Percentiles rank a stretch among this genome's conserved stretches.
Conservation (phyloP, 2,888 invertebrate genomes). For the Tubulanus polymorphus region DNA sequence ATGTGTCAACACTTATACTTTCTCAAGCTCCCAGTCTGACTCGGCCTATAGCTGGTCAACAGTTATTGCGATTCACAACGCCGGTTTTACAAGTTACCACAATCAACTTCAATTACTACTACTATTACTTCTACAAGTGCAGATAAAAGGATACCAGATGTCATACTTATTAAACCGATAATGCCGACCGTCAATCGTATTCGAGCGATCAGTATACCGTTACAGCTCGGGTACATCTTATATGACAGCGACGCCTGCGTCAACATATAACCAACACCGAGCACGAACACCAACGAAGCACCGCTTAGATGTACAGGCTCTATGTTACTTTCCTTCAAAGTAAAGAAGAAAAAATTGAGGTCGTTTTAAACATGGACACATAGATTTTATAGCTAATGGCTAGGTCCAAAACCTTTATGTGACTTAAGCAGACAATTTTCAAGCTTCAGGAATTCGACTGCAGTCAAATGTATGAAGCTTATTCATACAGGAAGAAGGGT, state of each 20-base stretch:
- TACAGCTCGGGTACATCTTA: slow-evolving; percentile 58
- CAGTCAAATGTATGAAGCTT: too few relatives aligned
- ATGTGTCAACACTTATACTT: too few relatives aligned
- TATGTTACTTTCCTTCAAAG: slow-evolving; percentile 63
- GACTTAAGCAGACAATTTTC: too few relatives aligned
- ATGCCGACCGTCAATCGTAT: slow-evolving; percentile 28
- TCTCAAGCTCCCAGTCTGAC: too few relatives aligned
- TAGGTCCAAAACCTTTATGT: background rate
- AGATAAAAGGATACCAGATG: slow-evolving; percentile 10
- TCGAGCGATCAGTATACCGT: slow-evolving; percentile 31
- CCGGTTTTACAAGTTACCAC: too few relatives aligned
- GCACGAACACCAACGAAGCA: slow-evolving; percentile 70
- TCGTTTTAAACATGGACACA: background rate
- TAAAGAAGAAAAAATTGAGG: background rate
- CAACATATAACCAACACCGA: slow-evolving; percentile 76
- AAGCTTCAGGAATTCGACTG: too few relatives aligned
- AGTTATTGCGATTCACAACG: too few relatives aligned
- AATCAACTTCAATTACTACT: too few relatives aligned
- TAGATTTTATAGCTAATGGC: background rate
- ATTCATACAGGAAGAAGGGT: too few relatives aligned
- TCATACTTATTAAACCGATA: slow-evolving; percentile 23
- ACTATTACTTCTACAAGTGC: too few relatives aligned
- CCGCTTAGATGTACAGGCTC: slow-evolving; percentile 67
- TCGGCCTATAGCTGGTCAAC: too few relatives aligned
- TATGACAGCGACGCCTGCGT: slow-evolving; percentile 63